Evolutionary conservation across 2,888 invertebrate species (phyloP), one percentile per base, ranked within the genome.

Genomic region (Caenorhabditis becei): DNA sequence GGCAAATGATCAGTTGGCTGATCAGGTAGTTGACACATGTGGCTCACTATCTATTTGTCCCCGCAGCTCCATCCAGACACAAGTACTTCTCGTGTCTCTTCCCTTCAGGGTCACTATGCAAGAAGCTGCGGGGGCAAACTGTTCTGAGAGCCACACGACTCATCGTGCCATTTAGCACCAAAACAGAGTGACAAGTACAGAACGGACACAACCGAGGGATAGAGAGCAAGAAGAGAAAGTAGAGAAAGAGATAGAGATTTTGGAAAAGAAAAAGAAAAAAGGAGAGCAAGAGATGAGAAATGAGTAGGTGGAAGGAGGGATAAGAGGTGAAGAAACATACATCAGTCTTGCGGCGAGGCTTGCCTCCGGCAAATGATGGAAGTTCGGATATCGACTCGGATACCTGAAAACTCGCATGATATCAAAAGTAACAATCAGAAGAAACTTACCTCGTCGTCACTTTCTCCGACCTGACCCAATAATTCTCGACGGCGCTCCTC

Each of bases 371-470:
- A 75, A 89, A 86, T 35, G 89, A 89, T 16, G 91, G 91, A 51
- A 91, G 85, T 78, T 91, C 91, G 49, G 90, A 91, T 78, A 91
- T 91, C 63, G 86, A 86, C 81, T 91, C 91, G 26, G 90, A 87
- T 82, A 88, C 82, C 82, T 91, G 70, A 7, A 79, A 80, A 5
- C 5, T 5, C 24, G 10, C 11, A 2, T 51, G 1, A 2, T 3
- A 5, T 7, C 3, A 26, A n/a, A 28, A 23, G 14, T 23, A 24
- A 2, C 54, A 26, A 28, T n/a, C 1, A 14, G 14, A 16, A 2
- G 1, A 14, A 23, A 63, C 81, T 20, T 32, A 82, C 82, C 63
- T 82, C 84, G 75, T 80, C 80, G 65, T 83, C 84, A 63, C 71
- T 78, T 53, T 79, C 84, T 51, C 82, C 86, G 24, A 79, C 79